Base-by-base conservation (phyloP, 2,888 invertebrate species). In the Pammene aurita region DNA sequence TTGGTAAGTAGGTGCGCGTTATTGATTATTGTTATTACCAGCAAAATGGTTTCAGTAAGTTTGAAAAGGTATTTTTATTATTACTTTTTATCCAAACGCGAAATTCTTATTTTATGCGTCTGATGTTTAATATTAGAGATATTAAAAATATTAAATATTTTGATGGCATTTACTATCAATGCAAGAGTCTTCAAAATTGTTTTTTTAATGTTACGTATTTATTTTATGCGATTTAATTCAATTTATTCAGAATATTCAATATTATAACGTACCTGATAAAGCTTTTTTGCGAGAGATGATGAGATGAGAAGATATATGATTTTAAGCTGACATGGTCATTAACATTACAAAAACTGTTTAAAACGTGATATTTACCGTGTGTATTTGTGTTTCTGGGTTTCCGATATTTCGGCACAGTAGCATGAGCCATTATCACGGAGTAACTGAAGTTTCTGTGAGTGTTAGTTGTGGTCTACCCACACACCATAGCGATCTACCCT, bases 111-210 rank as follows among this genome's bases (percentile, higher is more conserved):
- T 48, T 5, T 11, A 11, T 4, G 50, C 18, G 10, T n/a, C 35
- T 52, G 38, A 11, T 42, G 10, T 42, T 42, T 38, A 38, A 38
- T 38, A 38, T 38, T 38, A 38, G 6, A 5, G 7, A 9, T 5
- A 38, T 9, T 38, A 9, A 9, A 9, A 38, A 9, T 9, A 9
- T 38, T 1, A 7, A 42, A 42, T n/a, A n/a, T n/a, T n/a, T n/a
- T n/a, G n/a, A n/a, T n/a, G n/a, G n/a, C n/a, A n/a, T n/a, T 11
- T 11, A 11, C 42, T 16, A 0, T 54, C 0, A 44, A 13, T 50
- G 14, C 16, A 57, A 46, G 26, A 26, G 26, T 44, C 63, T 68
- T 63, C 63, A 68, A 63, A 63, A 68, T 68, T 67, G 63, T 52
- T 58, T 67, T n/a, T 63, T 58, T 35, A 42, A 66, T 46, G 46